These are phyloP conservation scores for Cantharis rustica DNA, from an alignment of 2,888 invertebrate genomes.

Conservation along the genomic window DNA sequence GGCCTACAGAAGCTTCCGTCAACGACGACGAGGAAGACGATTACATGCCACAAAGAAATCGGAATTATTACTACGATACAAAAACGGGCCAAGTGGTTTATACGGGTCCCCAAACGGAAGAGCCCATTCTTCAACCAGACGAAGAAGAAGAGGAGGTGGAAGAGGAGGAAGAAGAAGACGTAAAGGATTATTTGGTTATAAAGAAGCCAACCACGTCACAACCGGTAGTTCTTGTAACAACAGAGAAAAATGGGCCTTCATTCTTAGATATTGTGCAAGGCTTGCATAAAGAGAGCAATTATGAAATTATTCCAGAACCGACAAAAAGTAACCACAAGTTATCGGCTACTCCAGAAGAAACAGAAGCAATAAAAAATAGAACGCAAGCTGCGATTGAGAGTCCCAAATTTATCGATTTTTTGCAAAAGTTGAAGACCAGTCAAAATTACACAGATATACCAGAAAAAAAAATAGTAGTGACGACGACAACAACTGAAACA, in stretches of 20 bases:
- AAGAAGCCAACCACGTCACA: conserved; percentile 15
- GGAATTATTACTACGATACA: conserved; percentile 53
- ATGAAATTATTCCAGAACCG: conserved; percentile 50
- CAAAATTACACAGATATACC: conserved; percentile 47
- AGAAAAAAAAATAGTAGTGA: conserved; percentile 41
- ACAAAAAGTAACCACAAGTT: conserved; percentile 3
- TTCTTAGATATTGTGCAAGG: conserved; percentile 49
- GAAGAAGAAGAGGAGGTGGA: background rate
- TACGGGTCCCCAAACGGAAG: conserved; percentile 38
- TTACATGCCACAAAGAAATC: conserved; percentile 51
- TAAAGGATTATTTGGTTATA: background rate
- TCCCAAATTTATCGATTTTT: conserved; percentile 49
- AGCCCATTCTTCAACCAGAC: conserved; percentile 20
- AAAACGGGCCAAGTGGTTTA: conserved; percentile 51
- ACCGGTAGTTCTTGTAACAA: conserved; percentile 36
- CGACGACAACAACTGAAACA: conserved; percentile 19
- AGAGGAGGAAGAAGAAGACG: conserved; percentile 1
- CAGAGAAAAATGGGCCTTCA: conserved; percentile 41
- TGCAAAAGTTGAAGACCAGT: conserved; percentile 45
- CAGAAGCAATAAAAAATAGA: conserved; percentile 34
- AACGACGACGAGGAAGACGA: conserved; percentile 48
- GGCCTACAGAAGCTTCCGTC: conserved; percentile 32
- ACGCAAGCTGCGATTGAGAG: conserved; percentile 42
- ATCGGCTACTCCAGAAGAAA: conserved; percentile 22
- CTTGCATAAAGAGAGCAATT: conserved; percentile 45